A percentile compares a stretch with the other conserved stretches of the same genome.
phyloP scores from a whole-genome alignment of 2,888 invertebrate genomes.

The Dorcus parallelipipedus region DNA sequence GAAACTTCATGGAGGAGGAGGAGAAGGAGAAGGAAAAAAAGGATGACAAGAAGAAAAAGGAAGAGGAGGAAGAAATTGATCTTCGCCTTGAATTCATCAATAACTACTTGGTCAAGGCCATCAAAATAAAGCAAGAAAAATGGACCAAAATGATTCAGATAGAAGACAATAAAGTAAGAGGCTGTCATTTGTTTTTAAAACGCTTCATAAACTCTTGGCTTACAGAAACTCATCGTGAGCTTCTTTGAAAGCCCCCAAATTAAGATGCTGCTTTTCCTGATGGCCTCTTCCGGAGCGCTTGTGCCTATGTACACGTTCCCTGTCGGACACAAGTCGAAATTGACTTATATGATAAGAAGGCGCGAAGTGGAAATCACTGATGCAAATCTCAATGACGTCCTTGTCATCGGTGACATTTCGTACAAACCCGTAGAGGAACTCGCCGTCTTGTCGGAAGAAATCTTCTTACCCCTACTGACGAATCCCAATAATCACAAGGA shows the following conservation, averaged over 20 bases:
- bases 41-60: constrained; percentile 41
- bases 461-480: constrained; percentile 68
- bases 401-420: constrained; percentile 70
- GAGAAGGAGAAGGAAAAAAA: constrained; percentile 24
- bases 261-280: constrained; percentile 58
- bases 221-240: constrained; percentile 53
- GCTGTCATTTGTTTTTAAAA: neutral
- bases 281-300: constrained; percentile 62
- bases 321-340: constrained; percentile 60
- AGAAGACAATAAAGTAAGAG: constrained; percentile 65
- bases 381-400: constrained; percentile 53
- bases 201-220: constrained; percentile 9
- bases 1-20: constrained; percentile 8
- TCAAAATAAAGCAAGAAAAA: constrained; percentile 81
- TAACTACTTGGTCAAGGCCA: constrained; percentile 67
- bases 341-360: constrained; percentile 74
- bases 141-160: constrained; percentile 79
- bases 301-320: constrained; percentile 64
- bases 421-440: constrained; percentile 69
- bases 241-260: constrained; percentile 53
- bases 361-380: constrained; percentile 59
- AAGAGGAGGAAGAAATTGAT: constrained; percentile 57
- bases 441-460: constrained; percentile 65
- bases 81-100: constrained; percentile 74
- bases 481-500: constrained; percentile 67